Base-by-base conservation (phyloP, 2,888 invertebrate genomes). In the Polymixis flavicincta region DNA sequence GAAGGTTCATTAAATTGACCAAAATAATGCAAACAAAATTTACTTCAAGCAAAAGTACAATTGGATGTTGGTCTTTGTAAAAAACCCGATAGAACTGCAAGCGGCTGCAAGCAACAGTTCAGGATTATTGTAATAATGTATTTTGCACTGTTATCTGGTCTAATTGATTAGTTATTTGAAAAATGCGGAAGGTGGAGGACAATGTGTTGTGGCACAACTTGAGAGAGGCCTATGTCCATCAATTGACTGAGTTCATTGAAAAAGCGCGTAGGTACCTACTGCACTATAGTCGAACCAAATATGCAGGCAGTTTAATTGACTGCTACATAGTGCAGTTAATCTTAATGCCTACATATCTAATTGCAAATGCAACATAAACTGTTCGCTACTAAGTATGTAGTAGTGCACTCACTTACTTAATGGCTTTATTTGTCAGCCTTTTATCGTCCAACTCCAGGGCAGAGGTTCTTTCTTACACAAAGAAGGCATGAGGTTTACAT, bases 1-100 rank as follows among this genome's bases (percentile, higher is more conserved):
- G 80, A 80, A 83, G 83, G 32, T 54, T 25, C 1, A 57, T 60
- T 11, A 13, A n/a, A 55, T 6, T 52, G 2, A 37, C 25, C 55
- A 57, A 28, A n/a, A 32, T 50, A 17, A 32, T 17, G 5, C 17
- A 50, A 48, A 48, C 42, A 17, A 17, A n/a, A 13, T 7, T 63
- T 25, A 45, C 6, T 17, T n/a, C 42, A 64, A 64, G 13, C 13
- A 64, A 25, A 25, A 6, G 3, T 45, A 64, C 45, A 4, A 25
- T 48, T 19, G 4, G 13, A 3, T 48, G 3, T 37, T 37, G 37
- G 37, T 37, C 37, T 37, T 37, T 37, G 37, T 37, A 6, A 19
- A n/a, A 42, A 45, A 45, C 22, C 22, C 48, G 14, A 50, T 50
- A 14, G 1, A 64, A 45, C 7, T 37, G 8, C 14, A 61, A 61